Base-by-base conservation (phyloP, 1,140 invertebrate genomes). In the Parapsyche elsis region DNA sequence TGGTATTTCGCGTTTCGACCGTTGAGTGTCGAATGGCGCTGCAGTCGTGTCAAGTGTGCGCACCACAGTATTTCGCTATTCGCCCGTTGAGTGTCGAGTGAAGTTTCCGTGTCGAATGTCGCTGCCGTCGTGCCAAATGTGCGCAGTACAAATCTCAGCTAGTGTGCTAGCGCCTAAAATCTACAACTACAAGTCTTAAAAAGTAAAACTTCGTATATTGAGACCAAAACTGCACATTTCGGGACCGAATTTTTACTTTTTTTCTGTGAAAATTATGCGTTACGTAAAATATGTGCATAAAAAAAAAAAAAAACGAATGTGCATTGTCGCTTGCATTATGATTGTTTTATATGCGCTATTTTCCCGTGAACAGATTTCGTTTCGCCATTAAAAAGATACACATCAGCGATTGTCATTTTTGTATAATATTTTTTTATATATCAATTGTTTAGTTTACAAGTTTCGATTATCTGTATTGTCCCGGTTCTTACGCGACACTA, bases 301-400 rank as follows among this genome's bases (percentile, higher is more conserved):
- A 53, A 53, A 2, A 53, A 2, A 53, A 53, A 53, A 14, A 53
- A 16, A 53, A 2, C 49, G 16, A 53, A 14, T 53, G 16, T 53
- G 49, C 12, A 53, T 14, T 53, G 49, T 53, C 49, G 49, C 16
- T 12, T 53, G 49, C 49, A 16, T 14, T 16, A 14, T 67, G 23
- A 67, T 67, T 67, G 64, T 67, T 64, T 64, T 67, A 67, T 67
- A 67, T 67, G 71, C 71, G 71, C 38, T 38, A 73, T 73, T 73
- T 73, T 67, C 19, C 24, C 46, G 71, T 73, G 71, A 73, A 73
- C 16, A 46, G 46, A 16, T 73, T 71, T 30, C 4, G 38, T 73
- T 46, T 73, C 71, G 71, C n/a, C 71, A 73, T 73, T 45, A 46
- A n/a, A 73, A 73, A 73, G 71, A 73, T 49, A 46, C 71, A 67